Base-by-base conservation (phyloP, 2,888 invertebrate genomes). In the Dendrolimus houi region DNA sequence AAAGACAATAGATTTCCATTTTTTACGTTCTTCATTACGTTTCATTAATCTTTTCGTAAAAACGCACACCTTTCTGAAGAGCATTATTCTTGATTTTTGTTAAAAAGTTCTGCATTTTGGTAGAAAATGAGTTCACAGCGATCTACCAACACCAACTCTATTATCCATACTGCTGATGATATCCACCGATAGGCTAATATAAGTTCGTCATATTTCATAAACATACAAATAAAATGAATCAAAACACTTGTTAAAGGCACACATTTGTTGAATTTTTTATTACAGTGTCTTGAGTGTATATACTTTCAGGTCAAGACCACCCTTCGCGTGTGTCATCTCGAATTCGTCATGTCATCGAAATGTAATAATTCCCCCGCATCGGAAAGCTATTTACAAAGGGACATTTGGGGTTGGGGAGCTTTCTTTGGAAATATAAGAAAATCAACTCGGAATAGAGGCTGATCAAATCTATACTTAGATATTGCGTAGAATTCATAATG, bases 321-420 rank as follows among this genome's bases (percentile, higher is more conserved):
- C 67, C 74, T 74, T 68, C 71, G 70, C 69, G 65, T 64, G 69
- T 78, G 81, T 80, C 85, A 79, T 82, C 81, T 79, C 69, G 75
- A 81, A 86, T 87, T 84, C 82, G 83, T 81, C 84, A 76, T 86
- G 87, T 89, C 88, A 89, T 88, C 87, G 81, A 86, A 87, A 87
- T 81, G 85, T 81, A 87, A 86, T 89, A 87, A 85, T 83, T 81
- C 80, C 83, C 82, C 82, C 68, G 71, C 72, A 67, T 85, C 75
- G 78, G 75, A 79, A 80, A 80, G 81, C 81, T 85, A 85, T 87
- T 85, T 83, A 85, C 84, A 85, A 85, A 84, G 77, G 75, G 78
- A 74, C 70, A 74, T 64, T 68, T 59, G 68, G 68, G 67, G 58
- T 69, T 71, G 74, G 77, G 70, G 65, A 62, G 66, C 68, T 75